Conservation (phyloP, 2,888 invertebrate genomes). For the Nomada ferruginata region DNA sequence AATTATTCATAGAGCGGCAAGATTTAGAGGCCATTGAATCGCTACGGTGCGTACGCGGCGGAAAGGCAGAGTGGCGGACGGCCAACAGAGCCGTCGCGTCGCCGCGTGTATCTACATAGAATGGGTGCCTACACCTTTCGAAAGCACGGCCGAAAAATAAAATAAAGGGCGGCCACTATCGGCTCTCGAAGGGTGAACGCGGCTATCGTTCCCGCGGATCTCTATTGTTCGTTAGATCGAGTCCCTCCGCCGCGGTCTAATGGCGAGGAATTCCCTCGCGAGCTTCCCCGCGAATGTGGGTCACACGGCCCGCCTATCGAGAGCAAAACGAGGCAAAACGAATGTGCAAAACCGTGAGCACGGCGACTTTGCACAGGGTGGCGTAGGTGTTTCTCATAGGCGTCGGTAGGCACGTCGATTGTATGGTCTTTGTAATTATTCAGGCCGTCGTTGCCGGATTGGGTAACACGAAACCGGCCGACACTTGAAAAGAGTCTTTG, state of each 20-base stretch:
- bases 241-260: slow-evolving; percentile 26
- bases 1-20: slow-evolving; percentile 60
- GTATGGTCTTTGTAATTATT: slow-evolving; percentile 68
- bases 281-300: slow-evolving; percentile 57
- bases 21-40: slow-evolving; percentile 60
- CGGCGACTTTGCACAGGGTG: slow-evolving; percentile 28
- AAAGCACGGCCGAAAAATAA: slow-evolving; percentile 43
- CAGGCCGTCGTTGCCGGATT: slow-evolving; percentile 58
- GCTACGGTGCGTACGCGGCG: slow-evolving; percentile 14
- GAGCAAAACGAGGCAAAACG: slow-evolving; percentile 60
- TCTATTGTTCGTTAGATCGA: slow-evolving; percentile 57
- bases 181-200: slow-evolving; percentile 25
- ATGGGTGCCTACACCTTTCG: slow-evolving; percentile 44
- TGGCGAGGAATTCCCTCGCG: slow-evolving; percentile 51
- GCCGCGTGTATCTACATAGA: slow-evolving; percentile 44
- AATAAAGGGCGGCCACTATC: slow-evolving; percentile 42
- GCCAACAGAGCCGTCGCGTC: slow-evolving; percentile 1
- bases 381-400: slow-evolving; percentile 70
- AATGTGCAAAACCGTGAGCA: slow-evolving; percentile 57
- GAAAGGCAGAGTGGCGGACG: slow-evolving; percentile 19
- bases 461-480: slow-evolving; percentile 51
- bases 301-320: slow-evolving; percentile 52
- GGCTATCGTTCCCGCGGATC: slow-evolving; percentile 20
- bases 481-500: slow-evolving; percentile 35
- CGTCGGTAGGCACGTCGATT: slow-evolving; percentile 64